phyloP scores from a whole-genome alignment of 2,888 invertebrate species.

The Taphrorychus bicolor region DNA sequence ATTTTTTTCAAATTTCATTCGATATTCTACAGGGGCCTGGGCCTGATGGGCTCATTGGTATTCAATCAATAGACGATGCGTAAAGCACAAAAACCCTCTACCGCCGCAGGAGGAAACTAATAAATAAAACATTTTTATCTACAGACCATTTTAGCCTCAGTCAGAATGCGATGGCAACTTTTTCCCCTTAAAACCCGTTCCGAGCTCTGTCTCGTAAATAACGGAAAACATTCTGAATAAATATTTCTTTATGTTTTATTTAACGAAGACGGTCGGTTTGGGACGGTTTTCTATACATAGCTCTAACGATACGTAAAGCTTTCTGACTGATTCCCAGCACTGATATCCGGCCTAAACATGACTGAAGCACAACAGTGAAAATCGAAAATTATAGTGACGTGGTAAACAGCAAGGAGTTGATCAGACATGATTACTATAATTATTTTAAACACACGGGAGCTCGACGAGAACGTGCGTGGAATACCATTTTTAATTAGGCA shows the following conservation, averaged over 20 bases:
- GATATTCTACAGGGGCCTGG: too few relatives aligned
- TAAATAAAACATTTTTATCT: conserved; percentile 40
- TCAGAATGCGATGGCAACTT: conserved; percentile 28
- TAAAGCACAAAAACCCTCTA: conserved; percentile 30
- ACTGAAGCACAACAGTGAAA: neutral
- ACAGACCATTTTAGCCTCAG: conserved; percentile 26
- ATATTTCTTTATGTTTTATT: conserved; percentile 55
- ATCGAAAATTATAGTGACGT: neutral
- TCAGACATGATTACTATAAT: conserved; percentile 3
- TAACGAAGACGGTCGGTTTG: conserved; percentile 42
- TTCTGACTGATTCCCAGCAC: neutral
- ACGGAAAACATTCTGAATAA: conserved; percentile 49
- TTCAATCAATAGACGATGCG: conserved; percentile 33
- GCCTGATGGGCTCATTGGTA: conserved; percentile 24
- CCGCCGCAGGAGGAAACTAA: conserved; percentile 26
- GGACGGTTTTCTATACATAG: neutral
- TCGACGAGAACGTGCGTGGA: neutral
- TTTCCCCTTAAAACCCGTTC: conserved; percentile 29
- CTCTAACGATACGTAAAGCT: neutral
- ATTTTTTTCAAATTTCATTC: too few relatives aligned
- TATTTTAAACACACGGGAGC: conserved; percentile 3
- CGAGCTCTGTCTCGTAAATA: conserved; percentile 26
- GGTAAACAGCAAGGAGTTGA: neutral
- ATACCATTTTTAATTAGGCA: neutral
- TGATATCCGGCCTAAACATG: neutral